Base-by-base conservation (phyloP, 2,797 vertebrate genomes). In the Australoheros facetus region DNA sequence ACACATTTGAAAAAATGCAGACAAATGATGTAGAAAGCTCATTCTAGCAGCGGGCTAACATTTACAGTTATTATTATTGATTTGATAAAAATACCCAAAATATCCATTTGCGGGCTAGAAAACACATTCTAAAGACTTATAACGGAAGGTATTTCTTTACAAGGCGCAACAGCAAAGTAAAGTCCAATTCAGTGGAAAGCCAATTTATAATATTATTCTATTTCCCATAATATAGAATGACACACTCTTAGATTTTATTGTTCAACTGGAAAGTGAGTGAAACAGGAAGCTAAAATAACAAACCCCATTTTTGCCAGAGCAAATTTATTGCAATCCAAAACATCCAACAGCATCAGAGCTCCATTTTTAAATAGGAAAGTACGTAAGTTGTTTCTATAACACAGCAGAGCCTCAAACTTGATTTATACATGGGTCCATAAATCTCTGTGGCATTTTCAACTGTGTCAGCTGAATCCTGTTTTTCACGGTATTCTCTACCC, bases 251-350 rank as follows among this genome's bases (percentile, higher is more conserved):
- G 84, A 81, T 91, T 93, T 94, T 91, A 93, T 89, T 91, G 90
- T 91, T 89, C 39, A 75, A 85, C 75, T 90, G 91, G 86, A 91
- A 89, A 86, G 90, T 72, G 70, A 90, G 86, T 91, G 92, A 92
- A 93, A 94, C 77, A 85, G 81, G 86, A 94, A 90, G 88, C 92
- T 93, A 91, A 88, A 93, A 93, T 90, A 95, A 93, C 90, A 94
- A 91, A 88, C 45, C 82, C 80, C 78, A 59, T 81, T 91, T 92
- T 90, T 78, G 69, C 88, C 83, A 74, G 77, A 66, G 76, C 57
- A 77, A 93, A 93, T 94, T 92, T 93, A 94, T 92, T 88, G 85
- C 91, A 72, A 89, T 89, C 74, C 85, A 85, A 88, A 92, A 92
- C 88, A 87, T 88, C 83, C 84, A 87, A 80, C 56, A 0, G 83